Evolutionary conservation across 2,113 vertebrate genomes (phyloP).

Genomic region (Cephalopterus ornatus): DNA sequence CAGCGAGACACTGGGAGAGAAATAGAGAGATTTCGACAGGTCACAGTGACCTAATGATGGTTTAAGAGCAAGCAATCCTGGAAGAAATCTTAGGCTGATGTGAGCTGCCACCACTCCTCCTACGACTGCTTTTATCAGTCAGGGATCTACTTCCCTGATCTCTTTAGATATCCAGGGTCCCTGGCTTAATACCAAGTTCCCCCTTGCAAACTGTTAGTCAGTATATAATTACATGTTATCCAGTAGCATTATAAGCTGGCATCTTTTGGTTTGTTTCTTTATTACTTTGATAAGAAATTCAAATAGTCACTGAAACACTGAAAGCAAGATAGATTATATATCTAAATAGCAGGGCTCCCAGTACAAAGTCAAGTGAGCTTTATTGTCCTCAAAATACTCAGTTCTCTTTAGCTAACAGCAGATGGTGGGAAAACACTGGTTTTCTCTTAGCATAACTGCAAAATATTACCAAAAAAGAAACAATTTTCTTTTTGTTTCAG

Average conservation of each 20-base stretch:
- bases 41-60: background rate
- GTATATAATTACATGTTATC: constrained; percentile 3
- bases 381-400: background rate
- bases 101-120: background rate
- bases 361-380: background rate
- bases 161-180: background rate
- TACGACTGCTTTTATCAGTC: background rate
- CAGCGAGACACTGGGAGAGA: background rate
- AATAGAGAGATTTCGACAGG: background rate
- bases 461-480: background rate
- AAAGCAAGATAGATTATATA: background rate
- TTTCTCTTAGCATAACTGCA: background rate
- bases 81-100: background rate
- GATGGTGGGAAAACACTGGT: background rate
- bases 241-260: background rate
- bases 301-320: background rate
- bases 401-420: background rate
- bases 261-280: background rate
- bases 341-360: background rate
- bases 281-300: constrained; percentile 48
- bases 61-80: background rate
- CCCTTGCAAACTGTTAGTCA: background rate
- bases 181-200: constrained; percentile 22
- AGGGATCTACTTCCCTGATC: background rate
- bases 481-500: background rate